Base-by-base conservation (phyloP, 2,888 invertebrate species). In the Chymomyza fuscimana region DNA sequence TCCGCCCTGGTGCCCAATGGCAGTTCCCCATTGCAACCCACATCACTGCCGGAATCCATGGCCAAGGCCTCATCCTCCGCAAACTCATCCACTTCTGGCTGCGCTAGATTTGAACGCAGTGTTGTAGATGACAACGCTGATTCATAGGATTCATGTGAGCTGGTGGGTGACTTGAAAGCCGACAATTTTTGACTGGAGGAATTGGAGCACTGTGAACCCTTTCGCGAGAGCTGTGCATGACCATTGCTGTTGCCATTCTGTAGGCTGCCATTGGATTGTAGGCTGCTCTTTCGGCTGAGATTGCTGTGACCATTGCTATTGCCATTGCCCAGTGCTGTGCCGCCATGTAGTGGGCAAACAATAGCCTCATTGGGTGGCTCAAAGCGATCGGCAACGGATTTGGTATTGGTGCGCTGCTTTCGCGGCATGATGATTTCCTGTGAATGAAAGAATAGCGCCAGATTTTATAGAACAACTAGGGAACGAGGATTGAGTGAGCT, bases 391-490 rank as follows among this genome's bases (percentile, higher is more conserved):
- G 91, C 90, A 66, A 92, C 90, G 12, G 91, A 91, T 78, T 90
- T 95, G 59, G 94, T 94, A 58, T 95, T 94, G 16, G 97, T 97
- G 79, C 97, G 94, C 92, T 95, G 95, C 82, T 96, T 94, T 77
- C 96, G 94, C 12, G 96, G 96, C 85, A 96, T 92, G 54, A 96
- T 94, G 81, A 96, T 95, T 93, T 96, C 96, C 96, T 96, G 86
- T 52, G 91, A 72, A 60, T 29, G 9, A 86, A 71, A 62, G 32
- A 63, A 19, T 15, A 60, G 40, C 9, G 58, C 40, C 19, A 56
- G 40, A 51, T 52, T 46, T 46, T 12, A 12, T 46, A 46, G 12
- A 46, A 0, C 40, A 46, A 12, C 40, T 12, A 46, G 12, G 40
- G 12, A 10, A 46, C 12, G 3, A 46, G 12, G 40, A 5, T 40